A percentile compares a stretch with the other conserved stretches of the same genome.
These are phyloP conservation scores for Hirudo medicinalis DNA, from an alignment of 1,140 invertebrate species.

Conservation along the genomic window DNA sequence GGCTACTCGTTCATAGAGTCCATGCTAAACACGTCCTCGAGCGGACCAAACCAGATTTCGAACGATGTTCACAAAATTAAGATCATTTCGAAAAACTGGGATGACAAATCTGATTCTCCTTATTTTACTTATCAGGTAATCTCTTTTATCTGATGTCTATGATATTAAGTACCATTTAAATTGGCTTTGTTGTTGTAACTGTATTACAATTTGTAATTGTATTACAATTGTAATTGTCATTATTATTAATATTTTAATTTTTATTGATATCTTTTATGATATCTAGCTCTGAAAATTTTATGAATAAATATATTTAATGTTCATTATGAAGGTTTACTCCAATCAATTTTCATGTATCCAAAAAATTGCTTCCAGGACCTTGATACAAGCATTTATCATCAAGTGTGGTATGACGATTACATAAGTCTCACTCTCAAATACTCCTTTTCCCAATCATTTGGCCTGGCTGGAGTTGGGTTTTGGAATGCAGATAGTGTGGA, in stretches of 20 bases:
- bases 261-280: too few relatives aligned
- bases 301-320: too few relatives aligned
- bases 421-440: slow-evolving; percentile 34
- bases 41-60: slow-evolving; percentile 22
- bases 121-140: slow-evolving; percentile 37
- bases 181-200: background rate
- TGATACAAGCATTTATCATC: slow-evolving; percentile 25
- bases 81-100: slow-evolving; percentile 26
- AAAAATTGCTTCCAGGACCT: slow-evolving; percentile 16
- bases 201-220: background rate
- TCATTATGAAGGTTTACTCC: background rate
- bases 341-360: too few relatives aligned
- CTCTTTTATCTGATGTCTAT: slow-evolving; percentile 1
- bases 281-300: too few relatives aligned
- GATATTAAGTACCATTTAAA: background rate
- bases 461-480: slow-evolving; percentile 40
- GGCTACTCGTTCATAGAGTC: slow-evolving; percentile 29
- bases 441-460: slow-evolving; percentile 27
- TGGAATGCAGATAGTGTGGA: slow-evolving; percentile 40
- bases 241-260: too few relatives aligned
- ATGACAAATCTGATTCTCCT: slow-evolving; percentile 32
- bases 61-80: slow-evolving; percentile 13
- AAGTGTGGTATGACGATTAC: slow-evolving; percentile 38
- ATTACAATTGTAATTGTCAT: background rate
- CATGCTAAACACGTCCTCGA: slow-evolving; percentile 27